Evolutionary conservation across 1,140 invertebrate genomes (phyloP).

Genomic region (Halesus radiatus): DNA sequence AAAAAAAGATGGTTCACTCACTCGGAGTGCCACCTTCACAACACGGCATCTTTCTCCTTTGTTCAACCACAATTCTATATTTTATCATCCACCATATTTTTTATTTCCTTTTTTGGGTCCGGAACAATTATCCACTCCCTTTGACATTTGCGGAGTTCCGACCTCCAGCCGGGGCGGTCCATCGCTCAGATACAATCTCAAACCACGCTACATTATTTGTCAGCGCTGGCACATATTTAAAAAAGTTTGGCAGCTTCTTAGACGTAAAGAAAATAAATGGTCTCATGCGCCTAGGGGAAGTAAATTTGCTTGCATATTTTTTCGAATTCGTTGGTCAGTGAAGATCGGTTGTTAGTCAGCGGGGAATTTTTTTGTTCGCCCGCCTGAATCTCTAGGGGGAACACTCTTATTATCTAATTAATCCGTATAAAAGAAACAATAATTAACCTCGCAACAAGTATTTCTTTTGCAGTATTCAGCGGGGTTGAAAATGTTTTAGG

Average conservation of each 20-base stretch:
- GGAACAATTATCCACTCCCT: conserved; percentile 23
- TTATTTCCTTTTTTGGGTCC: conserved; percentile 31
- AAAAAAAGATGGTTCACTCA: conserved; percentile 14
- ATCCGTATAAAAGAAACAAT: conserved; percentile 21
- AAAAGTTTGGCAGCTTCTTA: background rate
- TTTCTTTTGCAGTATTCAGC: background rate
- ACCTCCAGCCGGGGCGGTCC: conserved; percentile 5
- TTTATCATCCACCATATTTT: conserved; percentile 26
- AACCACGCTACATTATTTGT: background rate
- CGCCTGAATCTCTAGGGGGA: no score
- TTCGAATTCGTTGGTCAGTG: background rate
- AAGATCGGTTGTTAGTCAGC: background rate
- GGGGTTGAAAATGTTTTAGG: background rate
- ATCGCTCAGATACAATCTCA: conserved; percentile 5
- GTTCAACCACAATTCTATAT: conserved; percentile 14
- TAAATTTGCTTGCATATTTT: background rate
- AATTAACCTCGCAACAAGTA: conserved; percentile 5
- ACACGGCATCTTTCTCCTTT: background rate
- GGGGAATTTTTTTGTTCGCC: no score
- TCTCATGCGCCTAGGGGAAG: background rate
- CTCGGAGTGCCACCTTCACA: conserved; percentile 2
- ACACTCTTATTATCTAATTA: conserved; percentile 24
- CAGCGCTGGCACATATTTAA: background rate
- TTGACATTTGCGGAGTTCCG: conserved; percentile 23
- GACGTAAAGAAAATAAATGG: background rate